Base-by-base conservation (phyloP, 1,140 invertebrate species). In the Helicorthomorpha holstii region DNA sequence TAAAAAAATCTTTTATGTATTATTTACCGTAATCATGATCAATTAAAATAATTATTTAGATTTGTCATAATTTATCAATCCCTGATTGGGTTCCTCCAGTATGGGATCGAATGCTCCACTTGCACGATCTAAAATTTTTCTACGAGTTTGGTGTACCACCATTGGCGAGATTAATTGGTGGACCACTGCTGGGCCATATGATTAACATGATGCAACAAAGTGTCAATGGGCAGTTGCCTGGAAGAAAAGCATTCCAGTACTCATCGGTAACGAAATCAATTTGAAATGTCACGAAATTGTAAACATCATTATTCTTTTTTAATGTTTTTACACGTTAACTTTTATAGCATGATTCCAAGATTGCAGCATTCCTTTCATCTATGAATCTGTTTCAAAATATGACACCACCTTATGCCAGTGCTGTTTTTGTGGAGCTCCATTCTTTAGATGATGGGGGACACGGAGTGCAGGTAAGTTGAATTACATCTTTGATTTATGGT, bases 191-290 rank as follows among this genome's bases (percentile, higher is more conserved):
- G 12, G 48, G 48, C 22, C 12, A 49, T 16, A n/a, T 49, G 48
- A 49, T 49, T 7, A 27, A 49, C 4, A 49, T 42, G 4, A 49
- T 49, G 48, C 22, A 49, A 27, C 4, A 49, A 19, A 49, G 12
- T 3, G 24, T 49, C 24, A 12, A 26, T 27, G 26, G 26, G 16
- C 16, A 7, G 7, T 7, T 34, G 7, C 7, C 7, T 16, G 16
- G 29, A 34, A 7, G 29, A 7, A 34, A 34, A 16, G 29, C 29
- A 7, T 34, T 34, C 16, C 16, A 7, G 16, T 34, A 7, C 29
- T 34, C 29, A 34, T 7, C 29, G 7, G 29, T 34, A 34, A 34
- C 7, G 16, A 34, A 34, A 34, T 34, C 29, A 16, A 34, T 7
- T 7, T 34, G 29, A 7, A 34, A n/a, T n/a, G n/a, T n/a, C n/a